Percentiles rank a stretch among this genome's conserved stretches.
phyloP scores from a whole-genome alignment of 2,888 invertebrate genomes.

The Linyphia triangularis region DNA sequence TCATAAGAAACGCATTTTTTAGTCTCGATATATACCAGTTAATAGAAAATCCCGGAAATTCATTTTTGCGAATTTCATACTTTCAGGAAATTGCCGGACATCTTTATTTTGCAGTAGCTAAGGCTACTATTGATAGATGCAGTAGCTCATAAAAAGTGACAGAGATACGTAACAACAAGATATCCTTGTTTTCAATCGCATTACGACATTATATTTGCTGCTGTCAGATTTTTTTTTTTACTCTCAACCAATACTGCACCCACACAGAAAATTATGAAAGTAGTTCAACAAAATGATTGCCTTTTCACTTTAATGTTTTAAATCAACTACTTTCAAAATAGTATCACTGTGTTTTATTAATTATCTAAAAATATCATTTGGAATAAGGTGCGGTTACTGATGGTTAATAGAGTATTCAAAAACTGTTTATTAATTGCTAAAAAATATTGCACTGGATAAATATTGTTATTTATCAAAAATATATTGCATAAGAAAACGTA shows the following conservation, averaged over 20 bases:
- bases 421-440: too few relatives aligned
- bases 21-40: conserved; percentile 18
- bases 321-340: too few relatives aligned
- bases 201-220: neutral
- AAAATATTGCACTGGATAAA: too few relatives aligned
- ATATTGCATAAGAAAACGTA: too few relatives aligned
- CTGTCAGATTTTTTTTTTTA: neutral
- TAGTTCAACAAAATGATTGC: too few relatives aligned
- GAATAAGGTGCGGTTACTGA: too few relatives aligned
- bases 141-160: neutral
- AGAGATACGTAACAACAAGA: neutral
- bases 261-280: too few relatives aligned
- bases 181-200: neutral
- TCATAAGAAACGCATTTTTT: neutral
- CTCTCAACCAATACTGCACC: neutral
- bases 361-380: too few relatives aligned
- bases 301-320: too few relatives aligned
- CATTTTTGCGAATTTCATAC: conserved; percentile 21
- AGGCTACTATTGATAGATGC: neutral
- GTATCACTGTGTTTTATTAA: too few relatives aligned
- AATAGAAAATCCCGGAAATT: conserved; percentile 46
- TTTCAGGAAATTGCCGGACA: conserved; percentile 26
- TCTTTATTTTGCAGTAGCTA: neutral
- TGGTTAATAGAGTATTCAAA: too few relatives aligned
- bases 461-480: too few relatives aligned